A percentile compares a stretch with the other conserved stretches of the same genome.
These are phyloP conservation scores for Coronaproctus castanopsis DNA, from an alignment of 2,888 invertebrate species.

Conservation along the genomic window DNA sequence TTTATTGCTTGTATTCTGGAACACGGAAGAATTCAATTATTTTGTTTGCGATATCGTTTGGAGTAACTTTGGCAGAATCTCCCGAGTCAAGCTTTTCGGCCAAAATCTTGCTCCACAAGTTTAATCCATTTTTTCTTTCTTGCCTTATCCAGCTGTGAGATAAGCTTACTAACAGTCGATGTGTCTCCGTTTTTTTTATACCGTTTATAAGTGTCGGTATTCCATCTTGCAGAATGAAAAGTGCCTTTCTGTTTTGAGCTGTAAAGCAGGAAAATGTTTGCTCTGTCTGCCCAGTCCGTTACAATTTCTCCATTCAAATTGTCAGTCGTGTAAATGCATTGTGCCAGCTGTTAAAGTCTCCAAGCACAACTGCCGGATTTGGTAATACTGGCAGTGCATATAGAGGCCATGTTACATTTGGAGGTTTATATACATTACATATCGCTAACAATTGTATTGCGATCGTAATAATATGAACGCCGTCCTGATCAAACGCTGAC, in stretches of 20 bases:
- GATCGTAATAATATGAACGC: not conserved
- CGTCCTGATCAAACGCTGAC: not conserved
- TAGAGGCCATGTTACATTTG: not conserved
- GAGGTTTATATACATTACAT: not conserved
- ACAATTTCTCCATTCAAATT: not conserved
- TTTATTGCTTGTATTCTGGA: not conserved
- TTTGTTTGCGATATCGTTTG: not conserved
- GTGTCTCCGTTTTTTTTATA: not conserved
- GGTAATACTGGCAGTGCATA: not conserved
- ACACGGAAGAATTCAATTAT: not conserved
- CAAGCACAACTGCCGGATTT: not conserved
- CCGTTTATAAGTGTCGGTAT: not conserved
- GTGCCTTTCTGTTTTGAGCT: not conserved
- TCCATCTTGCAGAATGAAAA: not conserved
- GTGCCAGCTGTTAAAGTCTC: not conserved
- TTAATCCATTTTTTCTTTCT: not conserved
- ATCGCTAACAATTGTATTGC: not conserved
- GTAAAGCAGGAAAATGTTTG: not conserved
- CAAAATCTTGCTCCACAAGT: not conserved
- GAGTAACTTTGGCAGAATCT: not conserved
- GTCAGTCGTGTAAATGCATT: not conserved
- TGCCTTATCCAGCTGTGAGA: not conserved
- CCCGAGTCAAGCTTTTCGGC: not conserved
- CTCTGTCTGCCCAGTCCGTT: not conserved
- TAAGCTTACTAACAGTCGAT: not conserved